phyloP scores from a whole-genome alignment of 2,797 vertebrate species.

The Coregonus ussuriensis region DNA sequence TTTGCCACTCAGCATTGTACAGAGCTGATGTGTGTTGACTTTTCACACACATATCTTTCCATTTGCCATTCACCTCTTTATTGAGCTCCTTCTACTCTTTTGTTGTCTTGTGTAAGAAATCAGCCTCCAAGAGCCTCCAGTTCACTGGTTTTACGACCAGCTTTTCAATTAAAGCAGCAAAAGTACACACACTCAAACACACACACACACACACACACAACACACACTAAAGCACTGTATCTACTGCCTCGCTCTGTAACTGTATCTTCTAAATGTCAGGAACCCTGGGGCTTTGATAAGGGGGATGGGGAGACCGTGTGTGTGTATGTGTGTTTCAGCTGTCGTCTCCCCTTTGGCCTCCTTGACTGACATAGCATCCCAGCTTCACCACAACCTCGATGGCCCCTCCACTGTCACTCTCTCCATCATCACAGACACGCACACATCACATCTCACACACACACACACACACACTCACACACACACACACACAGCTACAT shows the following conservation, averaged over 20 bases:
- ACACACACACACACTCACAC: background rate
- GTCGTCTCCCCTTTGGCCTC: slow-evolving; percentile 28
- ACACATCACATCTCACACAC: background rate
- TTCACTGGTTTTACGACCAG: slow-evolving; percentile 52
- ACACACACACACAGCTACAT: background rate
- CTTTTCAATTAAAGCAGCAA: slow-evolving; percentile 58
- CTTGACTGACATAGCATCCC: slow-evolving; percentile 22
- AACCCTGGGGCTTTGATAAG: slow-evolving; percentile 30
- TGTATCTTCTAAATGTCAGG: slow-evolving; percentile 60
- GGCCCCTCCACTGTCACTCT: slow-evolving; percentile 17
- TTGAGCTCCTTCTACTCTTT: slow-evolving; percentile 46
- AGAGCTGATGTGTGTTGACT: slow-evolving; percentile 45
- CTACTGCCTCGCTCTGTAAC: slow-evolving; percentile 39
- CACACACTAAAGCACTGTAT: slow-evolving; percentile 18
- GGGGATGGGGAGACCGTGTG: slow-evolving; percentile 33
- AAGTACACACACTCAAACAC: slow-evolving; percentile 3
- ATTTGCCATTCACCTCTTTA: slow-evolving; percentile 52
- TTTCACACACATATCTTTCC: slow-evolving; percentile 47
- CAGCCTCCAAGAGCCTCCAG: slow-evolving; percentile 4
- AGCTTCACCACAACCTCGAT: slow-evolving; percentile 21
- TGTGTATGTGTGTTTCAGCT: slow-evolving; percentile 27
- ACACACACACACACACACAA: background rate
- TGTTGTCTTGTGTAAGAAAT: slow-evolving; percentile 57
- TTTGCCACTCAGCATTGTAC: slow-evolving; percentile 20
- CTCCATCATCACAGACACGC: background rate